Conservation (phyloP, 2,797 vertebrate genomes). For the Emydoidea blandingii region DNA sequence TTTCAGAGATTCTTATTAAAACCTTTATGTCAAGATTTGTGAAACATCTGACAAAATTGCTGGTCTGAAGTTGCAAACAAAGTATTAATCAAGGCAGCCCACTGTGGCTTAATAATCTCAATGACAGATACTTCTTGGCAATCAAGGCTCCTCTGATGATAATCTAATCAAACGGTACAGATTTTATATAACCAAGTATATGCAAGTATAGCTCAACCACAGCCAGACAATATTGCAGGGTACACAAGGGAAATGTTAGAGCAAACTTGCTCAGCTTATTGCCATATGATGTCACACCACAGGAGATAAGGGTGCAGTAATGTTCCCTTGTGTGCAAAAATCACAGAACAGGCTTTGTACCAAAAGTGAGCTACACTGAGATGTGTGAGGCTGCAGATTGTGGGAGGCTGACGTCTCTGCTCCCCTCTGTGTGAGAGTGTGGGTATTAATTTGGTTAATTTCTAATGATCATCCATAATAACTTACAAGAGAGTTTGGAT, state of each 20-base stretch:
- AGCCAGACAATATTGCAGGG: not conserved
- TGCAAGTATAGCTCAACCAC: slow-evolving; percentile 9
- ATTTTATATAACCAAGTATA: slow-evolving; percentile 57
- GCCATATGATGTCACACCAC: not conserved
- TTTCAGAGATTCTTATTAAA: slow-evolving; percentile 67
- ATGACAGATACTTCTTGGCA: slow-evolving; percentile 74
- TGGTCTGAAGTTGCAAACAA: slow-evolving; percentile 77
- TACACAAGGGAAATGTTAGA: not conserved
- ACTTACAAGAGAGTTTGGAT: slow-evolving; percentile 61
- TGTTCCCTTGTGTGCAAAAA: not conserved
- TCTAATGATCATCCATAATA: slow-evolving; percentile 52
- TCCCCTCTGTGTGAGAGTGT: not conserved
- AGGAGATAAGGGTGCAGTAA: slow-evolving; percentile 2
- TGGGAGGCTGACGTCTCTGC: slow-evolving; percentile 6
- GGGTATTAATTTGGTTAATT: slow-evolving; percentile 75
- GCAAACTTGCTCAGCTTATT: not conserved
- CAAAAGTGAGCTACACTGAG: slow-evolving; percentile 10
- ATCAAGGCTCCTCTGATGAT: slow-evolving; percentile 73
- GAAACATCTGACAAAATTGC: slow-evolving; percentile 74
- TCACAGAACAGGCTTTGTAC: not conserved
- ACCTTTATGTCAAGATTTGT: slow-evolving; percentile 66
- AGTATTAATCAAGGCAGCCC: slow-evolving; percentile 76
- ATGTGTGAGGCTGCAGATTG: not conserved
- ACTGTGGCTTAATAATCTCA: slow-evolving; percentile 76
- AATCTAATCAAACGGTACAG: slow-evolving; percentile 69